These are phyloP conservation scores for Pygocentrus nattereri DNA, from an alignment of 2,797 vertebrate genomes.

Conservation along the genomic window DNA sequence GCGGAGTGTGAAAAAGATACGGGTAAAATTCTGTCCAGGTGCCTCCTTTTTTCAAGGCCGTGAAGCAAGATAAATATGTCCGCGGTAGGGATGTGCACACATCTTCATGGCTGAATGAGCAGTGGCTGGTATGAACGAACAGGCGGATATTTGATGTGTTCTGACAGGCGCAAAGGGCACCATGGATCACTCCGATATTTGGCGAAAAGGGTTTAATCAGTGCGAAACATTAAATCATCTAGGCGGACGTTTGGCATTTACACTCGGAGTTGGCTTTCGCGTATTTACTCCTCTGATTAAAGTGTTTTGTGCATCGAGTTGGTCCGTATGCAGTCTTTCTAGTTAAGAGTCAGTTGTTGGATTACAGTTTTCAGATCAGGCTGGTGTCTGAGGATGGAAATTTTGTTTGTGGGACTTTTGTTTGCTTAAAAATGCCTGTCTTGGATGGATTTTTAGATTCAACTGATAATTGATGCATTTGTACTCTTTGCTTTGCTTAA, in stretches of 20 bases:
- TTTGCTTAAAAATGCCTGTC: too few species aligned
- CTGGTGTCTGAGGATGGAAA: too few species aligned
- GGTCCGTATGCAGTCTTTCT: too few species aligned
- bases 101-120: slow-evolving; percentile 6
- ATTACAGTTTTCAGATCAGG: too few species aligned
- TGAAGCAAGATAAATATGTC: slow-evolving; percentile 20
- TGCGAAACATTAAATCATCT: not conserved
- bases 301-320: not conserved
- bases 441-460: too few species aligned
- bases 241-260: not conserved
- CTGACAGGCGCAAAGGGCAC: not conserved
- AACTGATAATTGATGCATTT: too few species aligned
- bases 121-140: not conserved
- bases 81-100: not conserved
- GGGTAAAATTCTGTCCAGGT: slow-evolving; percentile 66
- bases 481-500: too few species aligned
- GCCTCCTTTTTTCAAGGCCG: slow-evolving; percentile 33
- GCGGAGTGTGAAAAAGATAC: slow-evolving; percentile 66
- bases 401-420: too few species aligned
- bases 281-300: not conserved
- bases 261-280: too few species aligned
- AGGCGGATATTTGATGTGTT: not conserved
- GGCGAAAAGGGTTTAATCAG: not conserved
- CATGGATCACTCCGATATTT: not conserved
- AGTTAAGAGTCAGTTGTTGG: too few species aligned